Evolutionary conservation across 2,888 invertebrate species (phyloP), one percentile per base, ranked within the genome.

Genomic region (Campaea margaritaria): DNA sequence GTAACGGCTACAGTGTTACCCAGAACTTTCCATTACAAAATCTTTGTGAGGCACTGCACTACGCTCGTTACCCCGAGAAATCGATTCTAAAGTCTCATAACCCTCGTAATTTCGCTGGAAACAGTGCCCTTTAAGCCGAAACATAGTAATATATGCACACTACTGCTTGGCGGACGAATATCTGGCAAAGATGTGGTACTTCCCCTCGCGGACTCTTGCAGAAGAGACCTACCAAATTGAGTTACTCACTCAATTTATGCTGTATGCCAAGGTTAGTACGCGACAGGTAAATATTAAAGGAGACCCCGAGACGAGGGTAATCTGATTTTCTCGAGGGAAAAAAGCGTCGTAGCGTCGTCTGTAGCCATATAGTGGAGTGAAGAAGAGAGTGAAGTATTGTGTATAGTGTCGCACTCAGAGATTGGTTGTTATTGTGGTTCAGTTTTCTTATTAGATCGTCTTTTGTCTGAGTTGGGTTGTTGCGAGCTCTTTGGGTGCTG

Each of bases 281-380:
- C 52, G 60, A 56, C 63, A 56, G 58, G 64, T 67, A 62, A 64
- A 64, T 64, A 67, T 62, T 62, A 60, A 62, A 57, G 43, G n/a
- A 49, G 42, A 55, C 46, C 38, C 39, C 48, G 54, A 56, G 57
- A 49, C 64, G 45, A 49, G 57, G 49, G 54, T 59, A 67, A 67
- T 66, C 62, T 58, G 60, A 58, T 63, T 62, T 57, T 28, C 59
- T 51, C 38, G 38, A 48, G 48, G n/a, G 41, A 58, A 55, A 52
- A 47, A 36, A 21, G 21, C 5, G 21, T 21, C 21, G 21, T 21
- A 21, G 15, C 50, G 31, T 42, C 58, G 34, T 38, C 44, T 44
- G 45, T 13, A 28, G 36, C 54, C 49, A 60, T 51, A 49, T 53
- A 36, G 31, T 45, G 36, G 11, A 43, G 38, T 48, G 21, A 57